A percentile compares a stretch with the other conserved stretches of the same genome.
phyloP scores from a whole-genome alignment of 2,797 vertebrate species.

The Anniella stebbinsi region DNA sequence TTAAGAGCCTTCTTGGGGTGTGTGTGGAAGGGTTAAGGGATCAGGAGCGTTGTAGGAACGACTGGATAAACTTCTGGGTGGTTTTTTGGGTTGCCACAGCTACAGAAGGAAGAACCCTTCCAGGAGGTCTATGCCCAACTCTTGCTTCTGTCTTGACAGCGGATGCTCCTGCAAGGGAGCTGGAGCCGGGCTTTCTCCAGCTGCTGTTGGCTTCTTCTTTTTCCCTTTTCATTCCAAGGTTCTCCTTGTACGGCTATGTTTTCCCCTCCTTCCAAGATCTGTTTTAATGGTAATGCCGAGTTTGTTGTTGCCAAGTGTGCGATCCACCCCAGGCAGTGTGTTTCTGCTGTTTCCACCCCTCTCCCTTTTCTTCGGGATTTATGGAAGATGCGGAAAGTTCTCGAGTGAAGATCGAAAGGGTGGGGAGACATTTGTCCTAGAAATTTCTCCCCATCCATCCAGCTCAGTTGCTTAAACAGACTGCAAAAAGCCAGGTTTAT shows the following conservation, averaged over 20 bases:
- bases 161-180: neutral
- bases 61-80: neutral
- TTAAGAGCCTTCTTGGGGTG: neutral
- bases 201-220: neutral
- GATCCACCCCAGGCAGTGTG: no score
- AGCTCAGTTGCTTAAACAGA: neutral
- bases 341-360: neutral
- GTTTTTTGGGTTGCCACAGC: neutral
- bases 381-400: neutral
- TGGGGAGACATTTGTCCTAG: no score
- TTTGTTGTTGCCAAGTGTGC: neutral
- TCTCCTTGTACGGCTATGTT: neutral
- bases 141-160: neutral
- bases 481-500: conserved; percentile 14
- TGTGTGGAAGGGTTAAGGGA: neutral
- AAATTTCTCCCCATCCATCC: neutral
- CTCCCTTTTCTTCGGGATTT: no score
- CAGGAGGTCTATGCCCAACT: no score
- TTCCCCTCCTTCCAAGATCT: neutral
- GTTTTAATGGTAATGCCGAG: neutral
- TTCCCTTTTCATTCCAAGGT: neutral
- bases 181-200: neutral
- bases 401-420: neutral
- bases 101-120: neutral
- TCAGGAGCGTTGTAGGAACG: neutral